Conservation (phyloP, 2,797 vertebrate genomes). For the Cuniculus paca region DNA sequence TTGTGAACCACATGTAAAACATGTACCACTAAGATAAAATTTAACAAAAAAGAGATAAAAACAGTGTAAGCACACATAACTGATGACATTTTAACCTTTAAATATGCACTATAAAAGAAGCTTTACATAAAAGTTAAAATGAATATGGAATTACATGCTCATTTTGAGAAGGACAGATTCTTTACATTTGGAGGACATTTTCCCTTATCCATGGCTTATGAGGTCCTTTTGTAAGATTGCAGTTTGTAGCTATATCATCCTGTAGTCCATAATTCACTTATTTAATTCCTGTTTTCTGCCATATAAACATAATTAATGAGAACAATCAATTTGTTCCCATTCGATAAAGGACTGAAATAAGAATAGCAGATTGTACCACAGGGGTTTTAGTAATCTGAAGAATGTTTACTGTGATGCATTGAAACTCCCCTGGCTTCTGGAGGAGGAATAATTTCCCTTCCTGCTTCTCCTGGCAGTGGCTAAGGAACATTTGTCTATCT, state of each 20-base stretch:
- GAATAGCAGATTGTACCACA: not conserved
- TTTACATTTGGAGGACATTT: constrained; percentile 20
- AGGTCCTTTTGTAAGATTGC: constrained; percentile 70
- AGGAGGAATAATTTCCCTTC: not conserved
- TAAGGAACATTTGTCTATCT: not conserved
- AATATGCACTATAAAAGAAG: not conserved
- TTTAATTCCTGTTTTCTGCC: constrained; percentile 66
- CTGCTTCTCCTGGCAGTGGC: not conserved
- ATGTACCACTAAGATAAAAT: not conserved
- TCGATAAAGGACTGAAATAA: constrained; percentile 71
- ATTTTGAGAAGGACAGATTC: constrained; percentile 32
- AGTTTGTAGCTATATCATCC: constrained; percentile 59
- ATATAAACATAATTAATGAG: constrained; percentile 76
- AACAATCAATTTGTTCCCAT: constrained; percentile 69
- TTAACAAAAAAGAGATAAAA: not conserved
- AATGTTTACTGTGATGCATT: not conserved
- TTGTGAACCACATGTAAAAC: not conserved
- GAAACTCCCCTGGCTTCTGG: constrained; percentile 24
- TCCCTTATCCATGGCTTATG: constrained; percentile 24
- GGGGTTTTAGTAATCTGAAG: constrained; percentile 32
- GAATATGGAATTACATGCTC: constrained; percentile 13
- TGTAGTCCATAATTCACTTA: constrained; percentile 70
- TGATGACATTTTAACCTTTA: not conserved
- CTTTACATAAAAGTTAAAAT: not conserved
- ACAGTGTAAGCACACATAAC: not conserved